These are phyloP conservation scores for Silurus glanis DNA, from an alignment of 2,113 vertebrate species.

Conservation along the genomic window DNA sequence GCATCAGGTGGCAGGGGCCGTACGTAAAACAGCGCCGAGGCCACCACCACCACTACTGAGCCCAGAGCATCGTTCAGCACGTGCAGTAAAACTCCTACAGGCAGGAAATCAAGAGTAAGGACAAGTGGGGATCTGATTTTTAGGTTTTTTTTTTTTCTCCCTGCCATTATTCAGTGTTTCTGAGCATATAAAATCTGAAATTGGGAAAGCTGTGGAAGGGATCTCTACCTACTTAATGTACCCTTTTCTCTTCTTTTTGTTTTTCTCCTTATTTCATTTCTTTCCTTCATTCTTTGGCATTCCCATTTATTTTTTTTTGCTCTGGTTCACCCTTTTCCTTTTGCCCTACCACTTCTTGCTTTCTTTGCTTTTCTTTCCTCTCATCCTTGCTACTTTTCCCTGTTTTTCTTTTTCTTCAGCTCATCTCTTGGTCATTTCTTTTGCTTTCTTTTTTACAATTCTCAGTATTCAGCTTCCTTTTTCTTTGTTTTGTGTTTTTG, in stretches of 20 bases:
- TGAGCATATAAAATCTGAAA: neutral
- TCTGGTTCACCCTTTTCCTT: neutral
- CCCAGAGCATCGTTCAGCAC: constrained; percentile 62
- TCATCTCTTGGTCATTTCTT: neutral
- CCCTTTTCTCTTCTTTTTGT: neutral
- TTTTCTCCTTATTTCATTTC: neutral
- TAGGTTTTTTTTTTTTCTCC: no score
- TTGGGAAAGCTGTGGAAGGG: neutral
- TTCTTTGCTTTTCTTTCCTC: neutral
- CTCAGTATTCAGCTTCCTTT: no score
- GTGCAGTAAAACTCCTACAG: constrained; percentile 59
- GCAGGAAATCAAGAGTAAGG: neutral
- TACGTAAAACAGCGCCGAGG: constrained; percentile 54
- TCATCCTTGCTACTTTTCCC: neutral
- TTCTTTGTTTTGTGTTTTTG: neutral
- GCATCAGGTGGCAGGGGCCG: constrained; percentile 60
- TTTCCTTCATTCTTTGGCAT: neutral
- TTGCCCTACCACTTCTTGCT: neutral
- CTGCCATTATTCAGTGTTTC: no score
- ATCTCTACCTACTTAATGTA: neutral
- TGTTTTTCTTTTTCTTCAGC: neutral
- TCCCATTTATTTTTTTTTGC: neutral
- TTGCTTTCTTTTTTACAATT: neutral
- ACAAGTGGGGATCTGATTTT: neutral
- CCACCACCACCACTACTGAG: constrained; percentile 62